Conservation (phyloP, 2,113 vertebrate genomes). For the Macrotis lagotis region DNA sequence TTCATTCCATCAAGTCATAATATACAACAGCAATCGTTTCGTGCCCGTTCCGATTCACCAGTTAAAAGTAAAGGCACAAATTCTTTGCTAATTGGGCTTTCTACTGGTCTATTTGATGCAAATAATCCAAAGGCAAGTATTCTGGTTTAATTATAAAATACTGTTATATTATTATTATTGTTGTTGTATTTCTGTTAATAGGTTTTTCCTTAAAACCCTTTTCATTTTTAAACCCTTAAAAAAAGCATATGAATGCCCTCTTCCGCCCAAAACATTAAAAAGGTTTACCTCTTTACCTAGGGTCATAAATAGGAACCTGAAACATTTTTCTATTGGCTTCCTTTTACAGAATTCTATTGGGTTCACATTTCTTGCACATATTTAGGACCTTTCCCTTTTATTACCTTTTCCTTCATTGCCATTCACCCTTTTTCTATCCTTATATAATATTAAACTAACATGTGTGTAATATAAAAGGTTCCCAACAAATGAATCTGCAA, state of each 20-base stretch:
- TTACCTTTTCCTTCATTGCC: background rate
- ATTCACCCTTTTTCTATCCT: background rate
- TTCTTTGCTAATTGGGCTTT: conserved; percentile 93
- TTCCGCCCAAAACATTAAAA: background rate
- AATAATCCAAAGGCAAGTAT: conserved; percentile 95
- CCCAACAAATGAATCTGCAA: background rate
- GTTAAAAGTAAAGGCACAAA: conserved; percentile 88
- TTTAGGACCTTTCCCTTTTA: background rate
- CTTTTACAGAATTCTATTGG: background rate
- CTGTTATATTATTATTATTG: background rate
- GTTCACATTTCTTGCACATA: background rate
- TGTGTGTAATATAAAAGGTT: background rate
- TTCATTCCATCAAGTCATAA: conserved; percentile 89
- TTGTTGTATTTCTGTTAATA: background rate
- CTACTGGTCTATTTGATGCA: conserved; percentile 95
- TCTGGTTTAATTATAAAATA: background rate
- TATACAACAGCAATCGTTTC: conserved; percentile 90
- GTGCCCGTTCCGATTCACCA: conserved; percentile 92
- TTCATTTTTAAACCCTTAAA: conserved; percentile 42
- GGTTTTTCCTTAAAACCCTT: conserved; percentile 32
- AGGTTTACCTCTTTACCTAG: background rate
- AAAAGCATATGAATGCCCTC: background rate
- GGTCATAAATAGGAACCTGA: background rate
- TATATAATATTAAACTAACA: background rate
- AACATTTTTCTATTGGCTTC: background rate